Percentiles rank a stretch among this genome's conserved stretches.
phyloP scores from a whole-genome alignment of 2,113 vertebrate species.

The Amblyopsis rosae region DNA sequence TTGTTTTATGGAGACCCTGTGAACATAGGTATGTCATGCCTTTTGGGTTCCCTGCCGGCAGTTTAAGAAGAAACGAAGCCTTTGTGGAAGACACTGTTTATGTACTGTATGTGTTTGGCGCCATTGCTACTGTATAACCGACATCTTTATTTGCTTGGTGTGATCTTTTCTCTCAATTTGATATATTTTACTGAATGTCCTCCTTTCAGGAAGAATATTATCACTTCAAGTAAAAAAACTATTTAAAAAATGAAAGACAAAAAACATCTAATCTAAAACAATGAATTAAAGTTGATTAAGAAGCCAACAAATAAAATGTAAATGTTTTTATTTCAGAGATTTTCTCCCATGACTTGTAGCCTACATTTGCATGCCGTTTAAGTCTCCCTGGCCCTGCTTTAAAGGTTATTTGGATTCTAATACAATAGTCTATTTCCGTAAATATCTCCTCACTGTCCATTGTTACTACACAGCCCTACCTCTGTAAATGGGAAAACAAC shows the following conservation, averaged over 20 bases:
- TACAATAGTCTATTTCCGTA: too few relatives aligned
- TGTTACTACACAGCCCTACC: too few relatives aligned
- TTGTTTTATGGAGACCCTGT: not conserved
- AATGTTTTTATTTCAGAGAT: too few relatives aligned
- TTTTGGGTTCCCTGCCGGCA: not conserved
- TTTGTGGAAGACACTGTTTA: not conserved
- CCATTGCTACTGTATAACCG: not conserved
- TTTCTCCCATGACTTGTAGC: not conserved
- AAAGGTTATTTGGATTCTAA: too few relatives aligned
- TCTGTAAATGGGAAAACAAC: too few relatives aligned
- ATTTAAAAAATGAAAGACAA: too few relatives aligned
- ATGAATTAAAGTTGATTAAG: too few relatives aligned
- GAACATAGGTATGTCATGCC: not conserved
- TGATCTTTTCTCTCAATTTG: not conserved
- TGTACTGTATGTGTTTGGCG: not conserved
- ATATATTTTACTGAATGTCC: not conserved
- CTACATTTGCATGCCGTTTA: not conserved
- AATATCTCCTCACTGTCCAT: too few relatives aligned
- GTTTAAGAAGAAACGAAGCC: not conserved
- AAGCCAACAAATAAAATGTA: too few relatives aligned
- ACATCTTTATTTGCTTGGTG: not conserved
- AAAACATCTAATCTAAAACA: too few relatives aligned
- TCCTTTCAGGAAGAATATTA: not conserved
- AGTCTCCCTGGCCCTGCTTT: not conserved
- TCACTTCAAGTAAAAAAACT: too few relatives aligned